Conservation (phyloP, 1,140 invertebrate species). For the Drosophila neocordata region DNA sequence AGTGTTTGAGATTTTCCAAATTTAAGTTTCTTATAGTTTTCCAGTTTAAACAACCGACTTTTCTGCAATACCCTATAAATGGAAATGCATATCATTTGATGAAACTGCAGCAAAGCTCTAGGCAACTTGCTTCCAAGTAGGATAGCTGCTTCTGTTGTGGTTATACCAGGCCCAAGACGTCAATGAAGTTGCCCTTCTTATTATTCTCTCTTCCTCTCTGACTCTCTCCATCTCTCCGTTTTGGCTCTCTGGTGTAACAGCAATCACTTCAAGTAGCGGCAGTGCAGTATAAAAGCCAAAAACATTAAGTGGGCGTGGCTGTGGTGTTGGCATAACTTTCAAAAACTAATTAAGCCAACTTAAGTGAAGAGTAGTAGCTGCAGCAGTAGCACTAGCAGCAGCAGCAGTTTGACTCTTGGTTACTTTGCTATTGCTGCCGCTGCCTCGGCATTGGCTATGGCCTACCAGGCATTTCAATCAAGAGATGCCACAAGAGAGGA, state of each 20-base stretch:
- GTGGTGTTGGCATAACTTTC: slow-evolving; percentile 77
- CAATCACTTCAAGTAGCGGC: slow-evolving; percentile 43
- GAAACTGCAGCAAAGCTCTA: slow-evolving; percentile 19
- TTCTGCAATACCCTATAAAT: not conserved
- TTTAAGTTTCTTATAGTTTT: too few species aligned
- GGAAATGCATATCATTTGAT: slow-evolving; percentile 10
- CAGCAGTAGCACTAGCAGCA: slow-evolving; percentile 1
- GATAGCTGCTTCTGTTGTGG: slow-evolving; percentile 56
- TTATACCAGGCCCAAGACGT: slow-evolving; percentile 43
- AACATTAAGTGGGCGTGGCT: slow-evolving; percentile 74
- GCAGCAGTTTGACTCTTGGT: slow-evolving; percentile 25
- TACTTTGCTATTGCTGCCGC: slow-evolving; percentile 12
- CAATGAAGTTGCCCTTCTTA: slow-evolving; percentile 39
- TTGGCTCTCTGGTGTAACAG: slow-evolving; percentile 36
- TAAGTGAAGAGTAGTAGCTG: slow-evolving; percentile 63
- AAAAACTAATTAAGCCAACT: slow-evolving; percentile 82
- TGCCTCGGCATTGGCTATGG: slow-evolving; percentile 25
- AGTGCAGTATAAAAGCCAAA: slow-evolving; percentile 35
- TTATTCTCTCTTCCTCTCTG: not conserved
- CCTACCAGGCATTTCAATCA: slow-evolving; percentile 77
- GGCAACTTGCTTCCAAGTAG: slow-evolving; percentile 26
- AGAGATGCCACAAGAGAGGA: slow-evolving; percentile 62
- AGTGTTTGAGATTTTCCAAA: too few species aligned
- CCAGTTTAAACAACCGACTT: not conserved
- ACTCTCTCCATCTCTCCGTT: not conserved